Conservation (phyloP, 2,888 invertebrate genomes). For the Netelia inedita region DNA sequence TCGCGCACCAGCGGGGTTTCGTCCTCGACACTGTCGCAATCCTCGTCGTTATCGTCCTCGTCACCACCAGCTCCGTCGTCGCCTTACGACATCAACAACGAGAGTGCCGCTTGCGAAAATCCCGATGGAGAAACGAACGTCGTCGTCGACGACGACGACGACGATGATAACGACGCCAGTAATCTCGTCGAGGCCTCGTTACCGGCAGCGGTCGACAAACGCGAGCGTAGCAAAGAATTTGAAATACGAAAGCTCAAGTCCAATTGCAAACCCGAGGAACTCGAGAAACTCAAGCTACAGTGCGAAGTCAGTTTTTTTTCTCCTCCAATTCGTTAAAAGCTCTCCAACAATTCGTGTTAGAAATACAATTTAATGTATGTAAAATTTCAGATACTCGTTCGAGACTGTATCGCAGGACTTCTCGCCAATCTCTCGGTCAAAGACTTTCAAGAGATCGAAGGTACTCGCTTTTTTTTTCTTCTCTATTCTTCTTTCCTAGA, state of each 20-base stretch:
- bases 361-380: too few relatives aligned
- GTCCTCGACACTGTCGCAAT: conserved; percentile 12
- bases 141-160: conserved; percentile 66
- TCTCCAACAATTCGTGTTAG: conserved; percentile 57
- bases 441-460: conserved; percentile 95
- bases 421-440: conserved; percentile 92
- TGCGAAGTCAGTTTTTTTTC: conserved; percentile 86
- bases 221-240: conserved; percentile 88
- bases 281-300: conserved; percentile 90
- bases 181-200: conserved; percentile 90
- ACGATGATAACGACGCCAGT: conserved; percentile 85
- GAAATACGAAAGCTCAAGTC: conserved; percentile 91
- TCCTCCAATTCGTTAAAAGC: conserved; percentile 8
- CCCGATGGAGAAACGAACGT: conserved; percentile 76
- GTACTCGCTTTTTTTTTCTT: conserved; percentile 84
- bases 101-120: conserved; percentile 79
- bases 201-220: conserved; percentile 88
- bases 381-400: conserved; percentile 88
- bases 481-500: neutral
- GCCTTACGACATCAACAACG: conserved; percentile 80
- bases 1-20: neutral
- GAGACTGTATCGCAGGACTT: conserved; percentile 93
- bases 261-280: conserved; percentile 92
- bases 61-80: conserved; percentile 71
- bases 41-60: conserved; percentile 62